Evolutionary conservation across 2,797 vertebrate genomes (phyloP).

Genomic region (Labroides dimidiatus): DNA sequence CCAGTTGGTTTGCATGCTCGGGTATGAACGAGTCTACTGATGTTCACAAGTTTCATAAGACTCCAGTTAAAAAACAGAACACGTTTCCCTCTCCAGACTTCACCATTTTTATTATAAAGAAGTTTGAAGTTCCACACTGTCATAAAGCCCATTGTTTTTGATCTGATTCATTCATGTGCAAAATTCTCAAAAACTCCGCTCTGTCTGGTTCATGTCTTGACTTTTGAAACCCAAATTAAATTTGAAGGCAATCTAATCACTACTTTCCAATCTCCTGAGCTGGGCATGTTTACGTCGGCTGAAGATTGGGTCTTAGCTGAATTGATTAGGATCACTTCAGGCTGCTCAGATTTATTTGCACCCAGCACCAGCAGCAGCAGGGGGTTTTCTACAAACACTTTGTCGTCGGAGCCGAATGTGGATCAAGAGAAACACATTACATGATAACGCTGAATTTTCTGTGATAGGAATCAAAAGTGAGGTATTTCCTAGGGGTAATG

Average conservation of each 20-base stretch:
- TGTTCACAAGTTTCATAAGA: not conserved
- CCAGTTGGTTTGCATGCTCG: too few species aligned
- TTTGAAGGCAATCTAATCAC: conserved; percentile 44
- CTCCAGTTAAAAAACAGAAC: not conserved
- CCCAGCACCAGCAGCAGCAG: not conserved
- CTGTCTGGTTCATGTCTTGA: conserved; percentile 11
- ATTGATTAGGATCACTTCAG: conserved; percentile 47
- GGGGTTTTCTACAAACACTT: not conserved
- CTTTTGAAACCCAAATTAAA: conserved; percentile 34
- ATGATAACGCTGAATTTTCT: not conserved
- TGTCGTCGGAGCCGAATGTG: not conserved
- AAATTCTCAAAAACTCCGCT: not conserved
- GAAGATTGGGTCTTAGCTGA: conserved; percentile 10
- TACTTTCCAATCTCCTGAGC: conserved; percentile 22
- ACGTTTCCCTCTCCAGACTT: not conserved
- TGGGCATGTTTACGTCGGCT: conserved; percentile 17
- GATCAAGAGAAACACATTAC: conserved; percentile 1
- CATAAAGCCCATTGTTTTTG: not conserved
- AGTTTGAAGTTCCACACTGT: not conserved
- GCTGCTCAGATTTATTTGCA: conserved; percentile 46
- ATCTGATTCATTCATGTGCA: not conserved
- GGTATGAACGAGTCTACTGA: too few species aligned
- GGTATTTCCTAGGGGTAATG: conserved; percentile 4
- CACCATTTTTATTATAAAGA: too few species aligned
- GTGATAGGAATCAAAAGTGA: not conserved